Base-by-base conservation (phyloP, 2,113 vertebrate genomes). In the Caretta caretta region DNA sequence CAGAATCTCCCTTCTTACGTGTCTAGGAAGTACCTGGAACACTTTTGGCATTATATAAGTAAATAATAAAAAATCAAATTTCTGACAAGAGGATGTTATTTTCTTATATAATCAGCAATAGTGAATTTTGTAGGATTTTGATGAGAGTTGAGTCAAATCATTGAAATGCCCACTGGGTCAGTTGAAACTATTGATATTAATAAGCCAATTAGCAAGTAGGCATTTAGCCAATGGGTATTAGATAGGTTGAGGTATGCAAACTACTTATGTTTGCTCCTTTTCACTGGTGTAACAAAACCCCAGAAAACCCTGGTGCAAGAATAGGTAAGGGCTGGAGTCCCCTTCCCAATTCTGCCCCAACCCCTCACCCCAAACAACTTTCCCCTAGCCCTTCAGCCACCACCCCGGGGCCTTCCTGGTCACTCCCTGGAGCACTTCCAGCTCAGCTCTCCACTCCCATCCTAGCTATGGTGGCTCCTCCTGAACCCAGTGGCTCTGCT, bases 261-360 rank as follows among this genome's bases (percentile, higher is more conserved):
- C 35, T 17, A 69, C 31, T 69, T 69, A 69, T 96, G 88, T 94
- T 65, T 62, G 46, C 85, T 94, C 85, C 59, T 97, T 95, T 96
- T 92, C 35, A n/a, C 11, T n/a, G 31, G 31, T n/a, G 62, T 69
- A n/a, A 69, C 31, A 69, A 69, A 8, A 14, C 14, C 31, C 62
- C 62, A 69, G 31, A 69, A 31, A 69, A 19, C 35, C 35, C 62
- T n/a, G 16, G 35, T 69, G 35, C 62, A n/a, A 35, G 31, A 72
- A 38, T 10, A 72, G 5, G 65, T n/a, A 69, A 69, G 65, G 35
- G 35, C 8, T n/a, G 35, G 62, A 17, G 16, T n/a, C 35, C 19
- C 17, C 35, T 72, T 72, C 35, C n/a, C n/a, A 72, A 38, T 69
- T n/a, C 65, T 38, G 62, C 31, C 16, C 29, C 7, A 69, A 69